Evolutionary conservation across 2,113 vertebrate genomes (phyloP).

Genomic region (Noturus placidus): DNA sequence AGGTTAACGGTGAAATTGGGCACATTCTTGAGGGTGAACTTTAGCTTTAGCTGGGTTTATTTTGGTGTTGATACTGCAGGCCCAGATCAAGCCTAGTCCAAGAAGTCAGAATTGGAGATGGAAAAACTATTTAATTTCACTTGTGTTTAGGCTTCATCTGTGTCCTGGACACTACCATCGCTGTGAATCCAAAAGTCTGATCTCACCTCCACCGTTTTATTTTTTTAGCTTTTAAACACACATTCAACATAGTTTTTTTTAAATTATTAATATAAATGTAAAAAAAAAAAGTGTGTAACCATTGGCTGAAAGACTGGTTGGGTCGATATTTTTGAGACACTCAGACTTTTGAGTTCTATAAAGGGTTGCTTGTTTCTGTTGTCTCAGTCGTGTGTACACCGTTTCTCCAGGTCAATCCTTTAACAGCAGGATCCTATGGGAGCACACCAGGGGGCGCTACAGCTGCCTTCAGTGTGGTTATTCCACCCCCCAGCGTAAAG

Average conservation of each 20-base stretch:
- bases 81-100: slow-evolving; percentile 13
- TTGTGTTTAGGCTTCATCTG: background rate
- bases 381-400: background rate
- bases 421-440: slow-evolving; percentile 87
- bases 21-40: background rate
- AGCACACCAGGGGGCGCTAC: slow-evolving; percentile 90
- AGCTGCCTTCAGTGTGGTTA: slow-evolving; percentile 87
- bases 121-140: background rate
- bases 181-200: background rate
- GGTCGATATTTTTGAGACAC: background rate
- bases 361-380: background rate
- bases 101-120: background rate
- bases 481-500: slow-evolving; percentile 75
- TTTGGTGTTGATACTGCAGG: background rate
- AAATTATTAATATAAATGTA: background rate
- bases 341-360: background rate
- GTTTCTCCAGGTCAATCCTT: slow-evolving; percentile 71
- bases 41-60: slow-evolving; percentile 1
- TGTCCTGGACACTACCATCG: background rate
- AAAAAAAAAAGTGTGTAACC: background rate
- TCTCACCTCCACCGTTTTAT: background rate
- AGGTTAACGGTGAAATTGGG: background rate
- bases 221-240: background rate
- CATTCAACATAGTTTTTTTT: background rate
- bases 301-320: background rate